A percentile compares a stretch with the other conserved stretches of the same genome.
Conservation (phyloP, 2,888 invertebrate genomes). For the Pycnomerus fuliginosus region DNA sequence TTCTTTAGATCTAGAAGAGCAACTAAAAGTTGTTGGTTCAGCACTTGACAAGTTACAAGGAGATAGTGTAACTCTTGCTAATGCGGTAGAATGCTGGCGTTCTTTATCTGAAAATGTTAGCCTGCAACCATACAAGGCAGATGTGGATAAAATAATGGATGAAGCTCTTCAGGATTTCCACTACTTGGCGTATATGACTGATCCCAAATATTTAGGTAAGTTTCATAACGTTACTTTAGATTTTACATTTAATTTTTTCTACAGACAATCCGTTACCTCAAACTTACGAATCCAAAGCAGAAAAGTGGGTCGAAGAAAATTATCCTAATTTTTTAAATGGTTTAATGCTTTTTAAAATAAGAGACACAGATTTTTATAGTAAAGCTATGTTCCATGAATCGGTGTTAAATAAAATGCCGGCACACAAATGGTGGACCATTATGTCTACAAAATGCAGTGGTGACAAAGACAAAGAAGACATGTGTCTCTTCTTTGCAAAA, state of each 20-base stretch:
- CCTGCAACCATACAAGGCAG: background rate
- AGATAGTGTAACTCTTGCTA: background rate
- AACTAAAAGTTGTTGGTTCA: background rate
- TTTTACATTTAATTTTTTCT: too few relatives aligned
- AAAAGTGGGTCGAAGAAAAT: background rate
- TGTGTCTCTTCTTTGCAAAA: background rate
- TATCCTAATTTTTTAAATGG: background rate
- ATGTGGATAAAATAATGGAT: background rate
- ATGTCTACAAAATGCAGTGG: background rate
- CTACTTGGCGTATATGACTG: background rate
- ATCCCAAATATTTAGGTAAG: conserved; percentile 1
- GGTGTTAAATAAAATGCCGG: background rate
- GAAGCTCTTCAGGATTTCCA: background rate
- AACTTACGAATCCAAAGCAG: background rate
- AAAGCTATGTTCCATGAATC: background rate
- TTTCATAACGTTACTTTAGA: background rate
- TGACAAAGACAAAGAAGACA: background rate
- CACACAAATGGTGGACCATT: background rate
- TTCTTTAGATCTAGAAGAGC: background rate
- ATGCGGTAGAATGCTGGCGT: background rate
- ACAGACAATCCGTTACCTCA: background rate
- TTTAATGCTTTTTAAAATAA: background rate
- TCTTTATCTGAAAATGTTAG: background rate
- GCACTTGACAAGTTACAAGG: background rate
- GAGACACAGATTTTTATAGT: background rate